phyloP scores from a whole-genome alignment of 2,888 invertebrate species.

The Tridacna gigas region DNA sequence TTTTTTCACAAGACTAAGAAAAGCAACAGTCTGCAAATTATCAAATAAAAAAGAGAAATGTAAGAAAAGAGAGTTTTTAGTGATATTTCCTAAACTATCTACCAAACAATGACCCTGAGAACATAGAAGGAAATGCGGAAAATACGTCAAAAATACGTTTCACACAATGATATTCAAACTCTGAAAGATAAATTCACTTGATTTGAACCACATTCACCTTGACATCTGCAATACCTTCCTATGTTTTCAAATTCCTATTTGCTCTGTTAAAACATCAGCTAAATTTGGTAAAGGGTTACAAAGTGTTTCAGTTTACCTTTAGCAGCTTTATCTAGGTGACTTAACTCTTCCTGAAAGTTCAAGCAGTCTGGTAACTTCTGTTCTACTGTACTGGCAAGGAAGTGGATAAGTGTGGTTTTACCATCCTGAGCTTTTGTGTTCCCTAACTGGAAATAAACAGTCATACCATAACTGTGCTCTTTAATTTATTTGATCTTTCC shows the following conservation, averaged over 20 bases:
- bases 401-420: constrained; percentile 96
- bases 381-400: constrained; percentile 94
- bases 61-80: too few relatives aligned
- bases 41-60: too few relatives aligned
- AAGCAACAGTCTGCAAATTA: too few relatives aligned
- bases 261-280: too few relatives aligned
- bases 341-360: constrained; percentile 93
- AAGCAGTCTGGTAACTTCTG: constrained; percentile 94
- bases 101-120: too few relatives aligned
- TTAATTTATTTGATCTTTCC: too few relatives aligned
- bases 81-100: too few relatives aligned
- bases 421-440: constrained; percentile 94
- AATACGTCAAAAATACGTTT: not conserved
- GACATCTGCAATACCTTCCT: too few relatives aligned
- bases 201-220: too few relatives aligned
- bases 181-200: too few relatives aligned
- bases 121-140: constrained; percentile 3
- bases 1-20: too few relatives aligned
- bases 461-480: not conserved
- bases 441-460: constrained; percentile 81
- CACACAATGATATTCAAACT: constrained; percentile 2
- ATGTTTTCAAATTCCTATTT: too few relatives aligned
- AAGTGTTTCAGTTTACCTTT: constrained; percentile 76
- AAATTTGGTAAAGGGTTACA: not conserved
- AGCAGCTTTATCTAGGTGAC: constrained; percentile 95